Percentiles rank a stretch among this genome's conserved stretches.
These are phyloP conservation scores for Athripsodes cinereus DNA, from an alignment of 2,888 invertebrate species.

Conservation along the genomic window DNA sequence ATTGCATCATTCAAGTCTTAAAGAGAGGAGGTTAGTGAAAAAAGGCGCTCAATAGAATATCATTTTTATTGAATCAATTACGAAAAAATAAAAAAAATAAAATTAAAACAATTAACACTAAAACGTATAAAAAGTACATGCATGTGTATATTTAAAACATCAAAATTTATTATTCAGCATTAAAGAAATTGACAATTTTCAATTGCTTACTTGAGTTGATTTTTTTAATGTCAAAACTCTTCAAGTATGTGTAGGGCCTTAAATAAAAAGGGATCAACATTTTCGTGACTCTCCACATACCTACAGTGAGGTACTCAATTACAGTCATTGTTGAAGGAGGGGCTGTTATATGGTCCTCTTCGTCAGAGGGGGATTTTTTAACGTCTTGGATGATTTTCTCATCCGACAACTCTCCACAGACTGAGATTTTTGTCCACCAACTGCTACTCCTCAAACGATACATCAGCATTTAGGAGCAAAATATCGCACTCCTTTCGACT, in stretches of 20 bases:
- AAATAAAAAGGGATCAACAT: no score
- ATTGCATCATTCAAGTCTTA: no score
- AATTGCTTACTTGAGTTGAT: no score
- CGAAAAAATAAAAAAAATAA: neutral
- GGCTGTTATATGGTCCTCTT: neutral
- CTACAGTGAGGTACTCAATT: neutral
- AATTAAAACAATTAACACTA: neutral
- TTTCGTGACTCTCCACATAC: no score
- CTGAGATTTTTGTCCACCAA: neutral
- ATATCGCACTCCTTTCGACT: neutral
- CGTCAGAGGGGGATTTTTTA: neutral
- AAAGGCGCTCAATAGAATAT: neutral
- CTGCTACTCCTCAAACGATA: neutral
- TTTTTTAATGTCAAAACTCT: no score
- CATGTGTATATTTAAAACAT: neutral
- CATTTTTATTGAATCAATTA: neutral
- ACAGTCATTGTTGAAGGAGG: neutral
- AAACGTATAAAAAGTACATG: neutral
- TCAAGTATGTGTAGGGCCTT: no score
- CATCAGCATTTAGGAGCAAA: neutral
- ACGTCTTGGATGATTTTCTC: neutral
- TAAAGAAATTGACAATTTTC: neutral
- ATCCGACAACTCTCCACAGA: no score
- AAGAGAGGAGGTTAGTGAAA: no score
- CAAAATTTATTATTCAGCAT: neutral